Evolutionary conservation across 1,140 invertebrate species (phyloP).

Genomic region (Mercenaria mercenaria): DNA sequence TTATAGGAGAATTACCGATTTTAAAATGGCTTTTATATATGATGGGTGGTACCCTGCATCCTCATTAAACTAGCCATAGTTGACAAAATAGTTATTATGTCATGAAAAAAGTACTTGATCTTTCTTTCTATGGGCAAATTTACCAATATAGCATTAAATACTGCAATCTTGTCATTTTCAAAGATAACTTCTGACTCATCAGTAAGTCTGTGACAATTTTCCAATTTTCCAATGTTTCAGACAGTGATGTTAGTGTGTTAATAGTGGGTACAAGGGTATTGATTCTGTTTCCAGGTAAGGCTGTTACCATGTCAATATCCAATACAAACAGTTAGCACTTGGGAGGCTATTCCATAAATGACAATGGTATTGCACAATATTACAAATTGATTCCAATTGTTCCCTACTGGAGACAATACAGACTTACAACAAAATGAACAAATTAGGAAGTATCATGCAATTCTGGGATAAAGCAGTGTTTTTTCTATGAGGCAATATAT

Average conservation of each 20-base stretch:
- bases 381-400: neutral
- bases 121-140: too few relatives aligned
- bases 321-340: constrained; percentile 54
- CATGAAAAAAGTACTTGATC: too few relatives aligned
- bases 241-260: neutral
- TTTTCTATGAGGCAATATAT: too few relatives aligned
- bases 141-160: too few relatives aligned
- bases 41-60: neutral
- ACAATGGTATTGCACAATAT: constrained; percentile 35
- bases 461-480: neutral
- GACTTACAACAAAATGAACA: neutral
- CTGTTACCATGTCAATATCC: constrained; percentile 50
- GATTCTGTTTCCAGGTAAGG: neutral
- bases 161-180: neutral
- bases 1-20: neutral
- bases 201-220: neutral
- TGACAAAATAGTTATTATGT: too few relatives aligned
- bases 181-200: constrained; percentile 19
- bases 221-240: neutral
- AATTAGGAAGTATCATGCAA: neutral
- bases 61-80: too few relatives aligned
- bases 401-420: neutral
- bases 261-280: neutral
- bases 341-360: neutral
- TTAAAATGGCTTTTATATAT: neutral